phyloP scores from a whole-genome alignment of 2,888 invertebrate genomes.

The Diplazon laetatorius region DNA sequence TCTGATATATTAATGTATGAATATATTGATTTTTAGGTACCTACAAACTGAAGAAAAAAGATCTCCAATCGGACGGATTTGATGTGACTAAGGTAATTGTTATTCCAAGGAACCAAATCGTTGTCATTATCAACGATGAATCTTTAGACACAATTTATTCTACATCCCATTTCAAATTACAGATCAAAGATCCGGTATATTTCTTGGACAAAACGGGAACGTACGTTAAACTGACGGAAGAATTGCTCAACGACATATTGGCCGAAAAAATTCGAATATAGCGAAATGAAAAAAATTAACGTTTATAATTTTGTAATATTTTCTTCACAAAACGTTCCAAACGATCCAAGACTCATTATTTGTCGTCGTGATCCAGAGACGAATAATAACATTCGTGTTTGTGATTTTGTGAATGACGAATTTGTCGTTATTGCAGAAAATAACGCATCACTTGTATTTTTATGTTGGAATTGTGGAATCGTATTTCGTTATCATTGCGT shows the following conservation, averaged over 20 bases:
- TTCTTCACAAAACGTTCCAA: neutral
- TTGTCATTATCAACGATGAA: too few species aligned
- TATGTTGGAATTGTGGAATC: too few species aligned
- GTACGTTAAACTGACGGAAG: constrained; percentile 86
- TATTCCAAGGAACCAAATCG: constrained; percentile 72
- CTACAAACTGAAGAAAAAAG: constrained; percentile 95
- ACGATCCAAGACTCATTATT: too few species aligned
- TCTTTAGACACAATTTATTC: constrained; percentile 13
- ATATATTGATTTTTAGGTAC: constrained; percentile 87
- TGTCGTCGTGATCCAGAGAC: too few species aligned
- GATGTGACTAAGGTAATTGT: constrained; percentile 89
- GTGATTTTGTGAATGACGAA: neutral
- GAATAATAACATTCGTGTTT: too few species aligned
- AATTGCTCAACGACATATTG: constrained; percentile 85
- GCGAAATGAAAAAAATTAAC: neutral
- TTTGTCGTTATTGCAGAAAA: constrained; percentile 1
- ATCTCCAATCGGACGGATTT: constrained; percentile 93
- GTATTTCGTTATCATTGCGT: too few species aligned
- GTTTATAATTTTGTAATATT: neutral
- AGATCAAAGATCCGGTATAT: constrained; percentile 89
- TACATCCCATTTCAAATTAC: constrained; percentile 19
- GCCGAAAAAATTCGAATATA: constrained; percentile 72
- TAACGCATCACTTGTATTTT: constrained; percentile 1
- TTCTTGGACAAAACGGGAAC: constrained; percentile 85
- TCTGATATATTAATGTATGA: too few species aligned